phyloP scores from a whole-genome alignment of 35 echinoderm and acorn worm genomes.

The Apostichopus californicus region DNA sequence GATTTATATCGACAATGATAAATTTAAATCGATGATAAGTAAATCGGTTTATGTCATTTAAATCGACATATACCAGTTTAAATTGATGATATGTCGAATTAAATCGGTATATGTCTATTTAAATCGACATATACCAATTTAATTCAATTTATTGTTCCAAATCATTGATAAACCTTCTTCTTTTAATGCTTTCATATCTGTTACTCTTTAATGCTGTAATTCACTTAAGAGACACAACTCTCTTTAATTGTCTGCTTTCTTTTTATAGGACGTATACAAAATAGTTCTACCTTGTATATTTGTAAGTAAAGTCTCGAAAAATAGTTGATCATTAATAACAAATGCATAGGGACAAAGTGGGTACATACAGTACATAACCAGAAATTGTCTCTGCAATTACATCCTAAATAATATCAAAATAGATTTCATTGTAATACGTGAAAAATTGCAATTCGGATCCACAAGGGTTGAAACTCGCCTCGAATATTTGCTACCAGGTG shows the following conservation, averaged over 20 bases:
- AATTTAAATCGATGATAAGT: too few relatives aligned
- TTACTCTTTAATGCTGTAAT: not conserved
- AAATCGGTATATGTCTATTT: too few relatives aligned
- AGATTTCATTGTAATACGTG: not conserved
- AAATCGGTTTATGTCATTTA: too few relatives aligned
- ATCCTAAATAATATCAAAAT: too few relatives aligned
- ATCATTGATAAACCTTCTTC: not conserved
- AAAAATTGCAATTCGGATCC: not conserved
- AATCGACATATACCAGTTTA: too few relatives aligned
- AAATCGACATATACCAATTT: too few relatives aligned
- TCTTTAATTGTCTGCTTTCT: not conserved
- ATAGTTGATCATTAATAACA: too few relatives aligned
- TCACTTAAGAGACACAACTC: not conserved
- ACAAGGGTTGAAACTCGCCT: not conserved
- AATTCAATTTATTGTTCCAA: not conserved
- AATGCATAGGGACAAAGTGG: too few relatives aligned
- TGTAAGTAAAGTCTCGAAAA: not conserved
- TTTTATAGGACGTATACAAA: not conserved
- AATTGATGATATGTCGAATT: too few relatives aligned
- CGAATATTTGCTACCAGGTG: slow-evolving; percentile 10
- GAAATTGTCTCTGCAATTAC: too few relatives aligned
- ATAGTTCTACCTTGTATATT: not conserved
- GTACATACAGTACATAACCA: too few relatives aligned
- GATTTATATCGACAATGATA: too few relatives aligned
- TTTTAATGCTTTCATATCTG: not conserved